Base-by-base conservation (phyloP, 2,888 invertebrate genomes). In the Cantharis lateralis region DNA sequence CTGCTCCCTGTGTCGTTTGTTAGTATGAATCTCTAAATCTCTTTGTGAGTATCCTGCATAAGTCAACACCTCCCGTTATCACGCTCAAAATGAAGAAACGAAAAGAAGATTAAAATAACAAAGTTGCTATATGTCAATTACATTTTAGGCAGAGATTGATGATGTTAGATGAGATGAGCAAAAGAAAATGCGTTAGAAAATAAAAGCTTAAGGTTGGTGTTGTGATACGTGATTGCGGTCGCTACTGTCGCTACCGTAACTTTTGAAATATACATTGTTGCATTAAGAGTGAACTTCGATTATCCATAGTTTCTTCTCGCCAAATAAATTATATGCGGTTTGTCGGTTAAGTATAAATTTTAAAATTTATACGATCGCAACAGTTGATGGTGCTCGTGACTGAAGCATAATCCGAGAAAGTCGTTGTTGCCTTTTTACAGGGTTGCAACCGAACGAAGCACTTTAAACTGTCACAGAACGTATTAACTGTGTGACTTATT, bases 41-140 rank as follows among this genome's bases (percentile, higher is more conserved):
- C 77, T 75, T 71, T 78, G 78, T 78, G 75, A 78, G 76, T 72
- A 28, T 76, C 48, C 72, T 71, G 63, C 68, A 48, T 64, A 71
- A 70, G 73, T 77, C 73, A 77, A 78, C 80, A 80, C 75, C 75
- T 75, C 74, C 66, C 72, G 78, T 76, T 78, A 70, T 80, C 75
- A 68, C 78, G 26, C 68, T 69, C 76, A 69, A 78, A 74, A 75
- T 75, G 72, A 78, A 75, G 77, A 76, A 80, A 74, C 72, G 73
- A 71, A 74, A 74, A 66, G 73, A 70, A 71, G 79, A 80, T 80
- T 80, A 80, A 74, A 78, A 78, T 76, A 80, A 79, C 79, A 80
- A 80, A 78, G 80, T 80, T 79, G 74, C 63, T 77, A 78, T 79
- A 76, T 77, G 79, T 80, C 77, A 80, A 79, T 79, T 80, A 79